phyloP scores from a whole-genome alignment of 2,113 vertebrate genomes.

The Menura novaehollandiae region DNA sequence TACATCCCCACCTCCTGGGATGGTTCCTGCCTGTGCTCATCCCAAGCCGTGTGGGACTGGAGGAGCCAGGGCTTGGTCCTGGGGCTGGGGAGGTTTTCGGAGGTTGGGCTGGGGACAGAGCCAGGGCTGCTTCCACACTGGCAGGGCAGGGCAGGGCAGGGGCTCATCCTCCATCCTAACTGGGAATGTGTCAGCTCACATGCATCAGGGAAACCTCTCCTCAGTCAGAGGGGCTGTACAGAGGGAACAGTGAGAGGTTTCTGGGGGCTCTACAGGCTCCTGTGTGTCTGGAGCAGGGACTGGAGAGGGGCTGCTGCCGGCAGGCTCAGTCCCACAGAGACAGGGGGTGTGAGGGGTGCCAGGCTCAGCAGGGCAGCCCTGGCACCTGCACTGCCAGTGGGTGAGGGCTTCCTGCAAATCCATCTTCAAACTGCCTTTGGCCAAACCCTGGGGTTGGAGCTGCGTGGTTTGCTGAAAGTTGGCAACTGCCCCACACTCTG shows the following conservation, averaged over 20 bases:
- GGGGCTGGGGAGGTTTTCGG: neutral
- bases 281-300: neutral
- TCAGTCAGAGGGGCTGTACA: neutral
- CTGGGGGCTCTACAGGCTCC: neutral
- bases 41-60: fast-evolving
- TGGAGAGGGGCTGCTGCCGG: neutral
- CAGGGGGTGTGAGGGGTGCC: fast-evolving
- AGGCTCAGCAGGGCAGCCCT: neutral
- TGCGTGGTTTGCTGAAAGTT: neutral
- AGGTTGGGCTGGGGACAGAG: neutral
- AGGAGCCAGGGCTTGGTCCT: neutral
- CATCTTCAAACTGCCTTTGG: neutral
- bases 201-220: neutral
- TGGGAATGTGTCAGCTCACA: neutral
- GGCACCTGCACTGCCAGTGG: neutral
- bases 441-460: neutral
- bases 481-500: neutral
- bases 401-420: neutral
- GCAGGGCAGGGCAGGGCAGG: neutral
- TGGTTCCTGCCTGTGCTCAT: neutral
- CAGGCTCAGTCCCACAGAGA: neutral
- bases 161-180: neutral
- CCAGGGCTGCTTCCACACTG: neutral
- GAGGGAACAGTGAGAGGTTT: neutral
- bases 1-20: neutral